phyloP scores from a whole-genome alignment of 2,113 vertebrate species.

The Acrocephalus arundinaceus region DNA sequence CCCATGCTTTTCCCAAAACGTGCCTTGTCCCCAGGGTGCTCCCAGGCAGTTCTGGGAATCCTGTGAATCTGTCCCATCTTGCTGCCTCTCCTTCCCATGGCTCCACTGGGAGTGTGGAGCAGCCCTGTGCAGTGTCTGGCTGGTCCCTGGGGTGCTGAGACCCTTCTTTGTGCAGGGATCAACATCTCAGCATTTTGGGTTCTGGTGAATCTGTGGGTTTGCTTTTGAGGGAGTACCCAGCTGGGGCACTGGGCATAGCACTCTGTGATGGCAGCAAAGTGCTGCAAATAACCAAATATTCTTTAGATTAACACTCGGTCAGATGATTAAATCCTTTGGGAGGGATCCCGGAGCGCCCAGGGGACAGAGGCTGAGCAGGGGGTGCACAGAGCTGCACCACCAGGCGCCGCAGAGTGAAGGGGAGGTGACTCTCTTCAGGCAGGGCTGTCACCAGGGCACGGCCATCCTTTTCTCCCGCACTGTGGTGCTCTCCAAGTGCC shows the following conservation, averaged over 20 bases:
- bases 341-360: fast-evolving
- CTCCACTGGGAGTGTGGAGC: fast-evolving
- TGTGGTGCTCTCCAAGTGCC: fast-evolving
- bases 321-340: not conserved
- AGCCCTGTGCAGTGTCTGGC: not conserved
- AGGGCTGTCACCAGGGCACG: not conserved
- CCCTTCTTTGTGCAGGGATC: not conserved
- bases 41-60: too few relatives aligned
- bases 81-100: not conserved
- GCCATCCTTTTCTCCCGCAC: not conserved
- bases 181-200: not conserved
- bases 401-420: fast-evolving
- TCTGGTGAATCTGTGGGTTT: not conserved
- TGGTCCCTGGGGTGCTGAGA: not conserved
- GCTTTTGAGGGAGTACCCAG: not conserved
- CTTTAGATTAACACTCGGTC: not conserved
- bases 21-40: not conserved
- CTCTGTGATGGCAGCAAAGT: not conserved
- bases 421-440: not conserved
- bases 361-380: not conserved
- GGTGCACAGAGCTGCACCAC: too few relatives aligned
- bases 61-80: fast-evolving
- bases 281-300: not conserved
- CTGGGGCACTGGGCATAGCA: fast-evolving
- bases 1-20: fast-evolving